Evolutionary conservation across 1,140 invertebrate genomes (phyloP).

Genomic region (Acromyrmex heyeri): DNA sequence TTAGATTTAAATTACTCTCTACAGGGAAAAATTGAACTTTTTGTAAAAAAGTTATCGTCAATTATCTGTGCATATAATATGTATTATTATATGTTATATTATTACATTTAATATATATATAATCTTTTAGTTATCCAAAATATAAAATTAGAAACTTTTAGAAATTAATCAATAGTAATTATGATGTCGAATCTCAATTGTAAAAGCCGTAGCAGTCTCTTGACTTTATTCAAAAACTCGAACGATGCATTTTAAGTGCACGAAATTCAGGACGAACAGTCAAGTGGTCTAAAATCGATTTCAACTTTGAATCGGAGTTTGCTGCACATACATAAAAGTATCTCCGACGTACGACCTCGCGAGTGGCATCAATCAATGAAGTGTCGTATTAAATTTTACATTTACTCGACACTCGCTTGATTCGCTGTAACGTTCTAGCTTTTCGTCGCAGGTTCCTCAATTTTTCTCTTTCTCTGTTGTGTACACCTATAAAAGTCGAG

Average conservation of each 20-base stretch:
- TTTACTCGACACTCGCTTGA: conserved; percentile 4
- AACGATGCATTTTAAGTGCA: not conserved
- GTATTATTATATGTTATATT: not conserved
- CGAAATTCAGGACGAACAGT: not conserved
- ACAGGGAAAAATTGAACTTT: not conserved
- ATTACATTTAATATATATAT: conserved; percentile 2
- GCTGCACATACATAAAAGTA: conserved; percentile 14
- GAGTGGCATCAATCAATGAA: conserved; percentile 40
- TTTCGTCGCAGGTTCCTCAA: not conserved
- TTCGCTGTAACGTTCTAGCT: not conserved
- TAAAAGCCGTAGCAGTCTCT: not conserved
- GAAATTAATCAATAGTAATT: conserved; percentile 9
- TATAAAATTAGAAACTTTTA: conserved; percentile 13
- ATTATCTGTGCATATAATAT: not conserved
- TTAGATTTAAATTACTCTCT: not conserved
- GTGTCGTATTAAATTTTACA: conserved; percentile 12
- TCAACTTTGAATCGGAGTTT: conserved; percentile 18
- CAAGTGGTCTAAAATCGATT: conserved; percentile 24
- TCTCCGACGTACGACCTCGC: not conserved
- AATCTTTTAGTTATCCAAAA: not conserved
- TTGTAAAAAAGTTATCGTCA: conserved; percentile 37
- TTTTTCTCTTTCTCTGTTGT: not conserved
- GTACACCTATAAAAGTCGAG: not conserved
- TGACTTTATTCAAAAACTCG: not conserved
- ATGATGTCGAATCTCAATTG: conserved; percentile 24